Evolutionary conservation across 2,888 invertebrate species (phyloP).

Genomic region (Aelia acuminata): DNA sequence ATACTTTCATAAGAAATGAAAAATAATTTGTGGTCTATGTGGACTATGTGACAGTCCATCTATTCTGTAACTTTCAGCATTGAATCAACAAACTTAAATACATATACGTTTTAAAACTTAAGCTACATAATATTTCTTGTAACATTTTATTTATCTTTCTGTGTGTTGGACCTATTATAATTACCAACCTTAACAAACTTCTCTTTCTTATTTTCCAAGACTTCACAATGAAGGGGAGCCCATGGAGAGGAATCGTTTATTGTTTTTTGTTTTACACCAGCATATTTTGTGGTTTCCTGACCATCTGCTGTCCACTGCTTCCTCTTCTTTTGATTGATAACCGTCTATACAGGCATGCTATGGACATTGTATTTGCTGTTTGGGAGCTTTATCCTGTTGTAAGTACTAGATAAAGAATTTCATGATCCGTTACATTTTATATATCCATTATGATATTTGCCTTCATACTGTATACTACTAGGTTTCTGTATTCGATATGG

Average conservation of each 20-base stretch:
- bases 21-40: too few relatives aligned
- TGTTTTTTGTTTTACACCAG: slow-evolving; percentile 72
- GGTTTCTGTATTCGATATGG: too few relatives aligned
- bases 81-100: too few relatives aligned
- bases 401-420: slow-evolving; percentile 69
- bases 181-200: too few relatives aligned
- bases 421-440: too few relatives aligned
- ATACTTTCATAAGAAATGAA: too few relatives aligned
- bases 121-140: not conserved
- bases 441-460: too few relatives aligned
- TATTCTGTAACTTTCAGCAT: too few relatives aligned
- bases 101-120: too few relatives aligned
- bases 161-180: too few relatives aligned
- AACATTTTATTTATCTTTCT: not conserved
- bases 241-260: slow-evolving; percentile 70
- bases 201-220: not conserved
- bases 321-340: slow-evolving; percentile 81
- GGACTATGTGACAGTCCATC: too few relatives aligned
- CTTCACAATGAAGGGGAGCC: slow-evolving; percentile 68
- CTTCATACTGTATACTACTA: too few relatives aligned
- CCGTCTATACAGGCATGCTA: slow-evolving; percentile 76
- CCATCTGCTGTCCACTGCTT: slow-evolving; percentile 78
- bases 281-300: slow-evolving; percentile 72
- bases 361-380: slow-evolving; percentile 80
- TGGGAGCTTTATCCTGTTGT: slow-evolving; percentile 90